phyloP scores from a whole-genome alignment of 1,140 invertebrate genomes.

The Cheumatopsyche charites region DNA sequence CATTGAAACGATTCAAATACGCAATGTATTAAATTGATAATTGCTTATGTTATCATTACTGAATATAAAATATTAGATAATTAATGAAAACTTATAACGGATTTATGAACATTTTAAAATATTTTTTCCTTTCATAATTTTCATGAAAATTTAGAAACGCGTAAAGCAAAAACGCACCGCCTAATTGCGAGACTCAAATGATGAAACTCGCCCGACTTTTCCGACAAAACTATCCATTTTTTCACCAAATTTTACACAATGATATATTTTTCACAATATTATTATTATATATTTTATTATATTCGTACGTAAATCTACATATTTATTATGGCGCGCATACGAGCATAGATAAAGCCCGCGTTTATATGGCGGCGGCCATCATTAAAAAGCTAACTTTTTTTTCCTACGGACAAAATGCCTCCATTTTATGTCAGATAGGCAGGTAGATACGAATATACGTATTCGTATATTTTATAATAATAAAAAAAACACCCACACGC shows the following conservation, averaged over 20 bases:
- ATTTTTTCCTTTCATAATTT: background rate
- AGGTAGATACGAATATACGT: background rate
- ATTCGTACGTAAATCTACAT: slow-evolving; percentile 29
- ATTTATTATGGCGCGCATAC: slow-evolving; percentile 32
- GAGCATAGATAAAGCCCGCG: slow-evolving; percentile 34
- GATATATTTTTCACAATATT: background rate
- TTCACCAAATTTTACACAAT: too few species aligned
- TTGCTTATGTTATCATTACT: too few species aligned
- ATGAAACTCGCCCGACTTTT: too few species aligned
- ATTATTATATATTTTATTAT: slow-evolving; percentile 7
- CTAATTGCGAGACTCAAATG: too few species aligned
- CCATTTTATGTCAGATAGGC: slow-evolving; percentile 34
- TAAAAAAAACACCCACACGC: too few species aligned
- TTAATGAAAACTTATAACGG: background rate
- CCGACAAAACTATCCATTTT: too few species aligned
- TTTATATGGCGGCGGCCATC: slow-evolving; percentile 37
- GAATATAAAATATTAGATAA: too few species aligned
- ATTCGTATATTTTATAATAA: background rate
- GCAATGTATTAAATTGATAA: too few species aligned
- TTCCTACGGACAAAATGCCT: slow-evolving; percentile 32
- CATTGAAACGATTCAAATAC: too few species aligned
- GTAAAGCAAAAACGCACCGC: too few species aligned
- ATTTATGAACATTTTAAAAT: background rate
- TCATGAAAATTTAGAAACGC: background rate
- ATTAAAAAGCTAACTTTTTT: slow-evolving; percentile 37